Base-by-base conservation (phyloP, 2,888 invertebrate species). In the Agrochola lota region DNA sequence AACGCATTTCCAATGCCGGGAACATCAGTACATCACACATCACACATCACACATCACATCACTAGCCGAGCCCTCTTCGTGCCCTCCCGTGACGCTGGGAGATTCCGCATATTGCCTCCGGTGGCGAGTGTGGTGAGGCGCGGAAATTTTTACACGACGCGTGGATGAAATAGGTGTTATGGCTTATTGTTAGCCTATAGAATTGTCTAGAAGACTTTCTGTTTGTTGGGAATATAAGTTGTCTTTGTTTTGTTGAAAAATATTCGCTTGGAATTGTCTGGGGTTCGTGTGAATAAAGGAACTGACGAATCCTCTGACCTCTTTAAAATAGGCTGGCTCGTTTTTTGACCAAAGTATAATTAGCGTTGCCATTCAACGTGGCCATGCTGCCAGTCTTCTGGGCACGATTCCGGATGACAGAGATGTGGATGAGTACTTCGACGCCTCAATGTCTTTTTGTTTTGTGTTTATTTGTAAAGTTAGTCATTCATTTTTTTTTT, bases 61-160 rank as follows among this genome's bases (percentile, higher is more conserved):
- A 78, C 85, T 83, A 84, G 70, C 12, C 2, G 57, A 76, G 63
- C 79, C 76, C 77, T 81, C 83, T 71, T n/a, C 74, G 74, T 84
- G 86, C 82, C 87, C 87, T 84, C 83, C 87, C 86, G 83, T 84
- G 87, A 87, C 85, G 81, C 69, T 83, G 84, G 73, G 73, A 85
- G 86, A 88, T 87, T 81, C 88, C 81, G 77, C 83, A 82, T 81
- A 82, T 73, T 83, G 90, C 82, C 88, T 83, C 83, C 80, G 85
- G 87, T 80, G 78, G 79, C 73, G 68, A 79, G 69, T 55, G 59
- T 52, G 72, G 26, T 66, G 46, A 79, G 49, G 85, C 77, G 86
- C 62, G 84, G 77, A 87, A 87, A 87, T 87, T 88, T 88, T 88
- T 85, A 86, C 80, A 83, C 69, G 72, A 81, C 46, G 74, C 77